A percentile compares a stretch with the other conserved stretches of the same genome.
These are phyloP conservation scores for Gadus chalcogrammus DNA, from an alignment of 2,113 vertebrate species.

Conservation along the genomic window DNA sequence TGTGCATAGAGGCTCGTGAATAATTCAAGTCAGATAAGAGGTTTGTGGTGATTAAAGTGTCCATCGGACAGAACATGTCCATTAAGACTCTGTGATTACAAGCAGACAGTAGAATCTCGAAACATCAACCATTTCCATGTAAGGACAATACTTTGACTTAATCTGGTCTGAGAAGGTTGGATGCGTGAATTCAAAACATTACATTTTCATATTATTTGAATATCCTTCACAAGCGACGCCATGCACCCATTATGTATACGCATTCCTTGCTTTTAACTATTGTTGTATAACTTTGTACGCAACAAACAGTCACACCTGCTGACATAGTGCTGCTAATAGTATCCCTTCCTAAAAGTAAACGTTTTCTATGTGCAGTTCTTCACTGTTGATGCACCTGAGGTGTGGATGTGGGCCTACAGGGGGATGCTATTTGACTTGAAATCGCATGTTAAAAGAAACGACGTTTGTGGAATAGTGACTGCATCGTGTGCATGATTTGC, in stretches of 20 bases:
- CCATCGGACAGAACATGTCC: neutral
- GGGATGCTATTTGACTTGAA: too few relatives aligned
- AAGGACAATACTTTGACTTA: constrained; percentile 9
- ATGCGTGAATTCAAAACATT: neutral
- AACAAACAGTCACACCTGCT: too few relatives aligned
- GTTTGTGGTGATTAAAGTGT: neutral
- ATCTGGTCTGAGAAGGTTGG: neutral
- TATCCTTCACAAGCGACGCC: neutral
- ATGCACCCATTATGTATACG: too few relatives aligned
- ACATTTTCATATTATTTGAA: constrained; percentile 47
- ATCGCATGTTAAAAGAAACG: neutral
- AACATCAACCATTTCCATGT: constrained; percentile 9
- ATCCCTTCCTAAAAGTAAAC: too few relatives aligned
- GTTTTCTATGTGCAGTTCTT: too few relatives aligned
- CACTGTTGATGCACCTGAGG: too few relatives aligned
- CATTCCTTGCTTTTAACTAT: too few relatives aligned
- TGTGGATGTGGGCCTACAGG: too few relatives aligned
- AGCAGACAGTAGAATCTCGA: neutral
- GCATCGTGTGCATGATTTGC: too few relatives aligned
- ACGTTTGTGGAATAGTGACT: neutral
- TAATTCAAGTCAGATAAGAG: neutral
- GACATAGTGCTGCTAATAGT: too few relatives aligned
- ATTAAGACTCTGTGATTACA: neutral
- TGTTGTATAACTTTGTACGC: too few relatives aligned
- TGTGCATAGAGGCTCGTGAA: neutral